Conservation (phyloP, 2,113 vertebrate species). For the Rhinoptilus africanus region DNA sequence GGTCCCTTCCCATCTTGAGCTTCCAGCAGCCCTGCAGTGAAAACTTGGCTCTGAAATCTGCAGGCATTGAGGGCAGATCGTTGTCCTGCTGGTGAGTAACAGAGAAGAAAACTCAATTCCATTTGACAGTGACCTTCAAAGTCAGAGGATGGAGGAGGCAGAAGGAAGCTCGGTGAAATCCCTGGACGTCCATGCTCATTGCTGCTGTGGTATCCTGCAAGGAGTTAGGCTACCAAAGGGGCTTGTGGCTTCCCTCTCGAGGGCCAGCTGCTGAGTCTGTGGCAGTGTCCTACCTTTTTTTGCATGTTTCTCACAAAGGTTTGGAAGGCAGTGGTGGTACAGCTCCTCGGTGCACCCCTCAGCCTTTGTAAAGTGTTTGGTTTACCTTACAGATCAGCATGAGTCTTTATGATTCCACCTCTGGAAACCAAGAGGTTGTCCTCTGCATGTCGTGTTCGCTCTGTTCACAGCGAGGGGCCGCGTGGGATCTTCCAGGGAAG, state of each 20-base stretch:
- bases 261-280: background rate
- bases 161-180: background rate
- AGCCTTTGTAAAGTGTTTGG: background rate
- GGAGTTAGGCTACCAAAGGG: background rate
- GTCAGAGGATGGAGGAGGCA: background rate
- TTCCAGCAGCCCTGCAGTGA: background rate
- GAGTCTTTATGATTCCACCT: background rate
- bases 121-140: background rate
- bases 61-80: background rate
- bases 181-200: background rate
- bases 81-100: background rate
- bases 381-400: background rate
- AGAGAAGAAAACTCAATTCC: background rate
- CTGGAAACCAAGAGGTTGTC: background rate
- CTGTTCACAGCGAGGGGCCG: background rate
- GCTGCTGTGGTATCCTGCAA: background rate
- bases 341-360: background rate
- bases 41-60: background rate
- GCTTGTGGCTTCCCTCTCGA: background rate
- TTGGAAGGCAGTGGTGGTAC: background rate
- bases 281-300: background rate
- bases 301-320: background rate
- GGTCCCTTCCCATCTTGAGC: background rate
- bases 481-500: background rate
- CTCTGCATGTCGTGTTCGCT: background rate